Percentiles rank a stretch among this genome's conserved stretches.
phyloP scores from a whole-genome alignment of 2,797 vertebrate genomes.

The Tympanoctomys barrerae region DNA sequence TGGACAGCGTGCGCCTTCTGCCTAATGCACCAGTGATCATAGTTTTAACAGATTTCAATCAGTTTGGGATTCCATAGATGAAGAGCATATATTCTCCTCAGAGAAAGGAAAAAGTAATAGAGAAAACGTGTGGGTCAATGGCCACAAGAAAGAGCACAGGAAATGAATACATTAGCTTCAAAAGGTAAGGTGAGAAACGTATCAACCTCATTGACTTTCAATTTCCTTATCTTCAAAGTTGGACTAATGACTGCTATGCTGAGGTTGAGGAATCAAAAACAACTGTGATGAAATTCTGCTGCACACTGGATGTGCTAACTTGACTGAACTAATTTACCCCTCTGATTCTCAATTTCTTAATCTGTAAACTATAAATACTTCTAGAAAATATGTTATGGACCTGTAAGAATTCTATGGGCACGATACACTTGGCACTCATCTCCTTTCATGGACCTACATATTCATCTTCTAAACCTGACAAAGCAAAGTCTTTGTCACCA shows the following conservation, averaged over 20 bases:
- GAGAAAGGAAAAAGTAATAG: constrained; percentile 29
- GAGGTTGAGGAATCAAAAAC: constrained; percentile 1
- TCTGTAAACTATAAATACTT: not conserved
- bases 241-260: not conserved
- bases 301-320: not conserved
- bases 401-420: not conserved
- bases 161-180: constrained; percentile 63
- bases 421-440: too few species aligned
- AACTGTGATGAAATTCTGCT: not conserved
- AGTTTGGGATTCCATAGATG: not conserved
- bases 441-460: not conserved
- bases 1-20: not conserved
- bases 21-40: not conserved
- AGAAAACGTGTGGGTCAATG: constrained; percentile 1
- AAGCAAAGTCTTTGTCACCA: not conserved
- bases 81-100: not conserved
- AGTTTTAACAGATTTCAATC: not conserved
- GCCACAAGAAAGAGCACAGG: constrained; percentile 29
- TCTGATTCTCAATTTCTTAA: not conserved
- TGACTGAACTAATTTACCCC: not conserved
- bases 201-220: not conserved
- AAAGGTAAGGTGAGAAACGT: not conserved
- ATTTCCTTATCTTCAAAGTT: constrained; percentile 69
- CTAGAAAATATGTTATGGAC: not conserved
- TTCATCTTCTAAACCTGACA: not conserved